These are phyloP conservation scores for Trematomus loennbergii DNA, from an alignment of 2,113 vertebrate genomes.

Conservation along the genomic window DNA sequence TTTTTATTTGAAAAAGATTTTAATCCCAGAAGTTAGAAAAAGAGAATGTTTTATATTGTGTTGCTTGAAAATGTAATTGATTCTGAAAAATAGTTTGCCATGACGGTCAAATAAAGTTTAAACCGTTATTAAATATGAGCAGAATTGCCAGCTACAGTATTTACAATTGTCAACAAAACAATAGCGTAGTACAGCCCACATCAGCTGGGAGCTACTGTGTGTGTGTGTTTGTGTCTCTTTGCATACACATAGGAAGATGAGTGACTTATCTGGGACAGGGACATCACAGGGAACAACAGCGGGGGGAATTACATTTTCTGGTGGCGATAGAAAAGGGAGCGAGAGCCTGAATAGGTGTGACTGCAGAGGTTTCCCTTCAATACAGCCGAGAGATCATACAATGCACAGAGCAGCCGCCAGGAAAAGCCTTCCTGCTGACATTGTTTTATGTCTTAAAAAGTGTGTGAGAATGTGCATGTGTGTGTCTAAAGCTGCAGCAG, in stretches of 20 bases:
- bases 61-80: background rate
- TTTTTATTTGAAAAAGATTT: too few species aligned
- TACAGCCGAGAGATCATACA: slow-evolving; percentile 70
- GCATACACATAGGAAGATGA: slow-evolving; percentile 63
- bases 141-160: slow-evolving; percentile 25
- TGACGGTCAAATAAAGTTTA: background rate
- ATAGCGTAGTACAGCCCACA: slow-evolving; percentile 14
- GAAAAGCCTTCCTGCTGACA: slow-evolving; percentile 74
- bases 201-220: slow-evolving; percentile 16
- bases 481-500: slow-evolving; percentile 54
- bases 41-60: background rate
- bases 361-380: slow-evolving; percentile 74
- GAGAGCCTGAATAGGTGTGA: slow-evolving; percentile 75
- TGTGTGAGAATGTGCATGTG: slow-evolving; percentile 11
- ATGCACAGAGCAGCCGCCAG: slow-evolving; percentile 54
- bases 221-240: slow-evolving; percentile 22
- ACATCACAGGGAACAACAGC: slow-evolving; percentile 78
- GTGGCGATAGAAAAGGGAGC: slow-evolving; percentile 54
- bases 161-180: slow-evolving; percentile 49
- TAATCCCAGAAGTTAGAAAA: background rate
- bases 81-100: background rate
- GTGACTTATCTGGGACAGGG: slow-evolving; percentile 79
- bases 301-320: slow-evolving; percentile 78
- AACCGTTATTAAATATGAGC: slow-evolving; percentile 21
- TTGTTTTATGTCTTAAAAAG: slow-evolving; percentile 71